These are phyloP conservation scores for Cossypha caffra DNA, from an alignment of 2,797 vertebrate species.

Conservation along the genomic window DNA sequence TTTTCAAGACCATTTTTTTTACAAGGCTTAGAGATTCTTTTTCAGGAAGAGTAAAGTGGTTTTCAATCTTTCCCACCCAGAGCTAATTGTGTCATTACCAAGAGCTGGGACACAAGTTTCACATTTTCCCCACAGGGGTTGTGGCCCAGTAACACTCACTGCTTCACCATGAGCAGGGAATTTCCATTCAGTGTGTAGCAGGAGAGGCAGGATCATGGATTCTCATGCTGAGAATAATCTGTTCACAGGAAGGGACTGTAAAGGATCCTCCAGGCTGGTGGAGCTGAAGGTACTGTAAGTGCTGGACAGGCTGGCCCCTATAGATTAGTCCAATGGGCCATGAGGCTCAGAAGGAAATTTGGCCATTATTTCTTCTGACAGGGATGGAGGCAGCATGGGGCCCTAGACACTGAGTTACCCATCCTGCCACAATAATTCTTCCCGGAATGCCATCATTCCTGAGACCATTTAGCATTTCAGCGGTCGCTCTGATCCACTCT, in stretches of 20 bases:
- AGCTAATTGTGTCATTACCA: background rate
- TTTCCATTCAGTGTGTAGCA: background rate
- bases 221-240: background rate
- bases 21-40: background rate
- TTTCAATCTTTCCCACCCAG: background rate
- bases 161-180: background rate
- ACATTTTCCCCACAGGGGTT: background rate
- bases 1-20: background rate
- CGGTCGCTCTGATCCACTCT: slow-evolving; percentile 3
- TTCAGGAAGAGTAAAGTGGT: background rate
- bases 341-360: slow-evolving; percentile 27
- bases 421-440: slow-evolving; percentile 44
- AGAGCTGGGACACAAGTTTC: background rate
- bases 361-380: slow-evolving; percentile 57
- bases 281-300: background rate
- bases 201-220: background rate
- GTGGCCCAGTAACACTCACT: background rate
- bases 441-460: slow-evolving; percentile 19
- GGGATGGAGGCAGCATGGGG: background rate
- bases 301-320: background rate
- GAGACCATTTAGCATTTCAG: slow-evolving; percentile 27
- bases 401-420: slow-evolving; percentile 18
- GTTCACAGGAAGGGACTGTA: background rate
- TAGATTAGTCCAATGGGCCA: slow-evolving; percentile 17
- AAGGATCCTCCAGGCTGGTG: background rate